Percentiles rank a stretch among this genome's conserved stretches.
phyloP scores from a whole-genome alignment of 2,113 vertebrate species.

The Pachycephala philippinensis region DNA sequence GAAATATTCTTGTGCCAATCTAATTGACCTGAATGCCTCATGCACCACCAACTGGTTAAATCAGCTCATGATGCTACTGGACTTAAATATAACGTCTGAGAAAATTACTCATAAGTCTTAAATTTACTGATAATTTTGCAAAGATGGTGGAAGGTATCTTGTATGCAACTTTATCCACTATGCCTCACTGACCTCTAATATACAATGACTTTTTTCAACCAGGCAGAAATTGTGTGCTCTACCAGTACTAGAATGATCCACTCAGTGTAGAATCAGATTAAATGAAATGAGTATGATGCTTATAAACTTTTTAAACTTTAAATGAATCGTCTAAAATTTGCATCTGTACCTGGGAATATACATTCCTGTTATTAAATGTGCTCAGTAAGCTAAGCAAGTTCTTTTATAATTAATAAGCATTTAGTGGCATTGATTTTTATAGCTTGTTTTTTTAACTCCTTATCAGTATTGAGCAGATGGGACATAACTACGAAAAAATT shows the following conservation, averaged over 20 bases:
- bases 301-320: slow-evolving; percentile 47
- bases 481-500: slow-evolving; percentile 69
- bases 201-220: slow-evolving; percentile 1
- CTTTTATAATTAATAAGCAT: slow-evolving; percentile 76
- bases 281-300: slow-evolving; percentile 26
- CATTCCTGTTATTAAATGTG: slow-evolving; percentile 47
- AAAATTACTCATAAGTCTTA: slow-evolving; percentile 52
- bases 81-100: slow-evolving; percentile 44
- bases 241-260: slow-evolving; percentile 14
- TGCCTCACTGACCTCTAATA: slow-evolving; percentile 55
- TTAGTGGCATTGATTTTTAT: slow-evolving; percentile 74
- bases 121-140: slow-evolving; percentile 56
- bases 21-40: slow-evolving; percentile 18
- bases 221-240: slow-evolving; percentile 47
- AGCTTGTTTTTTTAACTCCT: slow-evolving; percentile 69
- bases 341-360: slow-evolving; percentile 41
- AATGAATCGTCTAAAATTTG: slow-evolving; percentile 52
- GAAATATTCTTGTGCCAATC: background rate
- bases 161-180: slow-evolving; percentile 7
- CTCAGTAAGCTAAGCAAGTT: slow-evolving; percentile 55
- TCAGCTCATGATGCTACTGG: background rate
- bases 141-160: background rate
- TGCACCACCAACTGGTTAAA: slow-evolving; percentile 5
- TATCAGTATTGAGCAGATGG: slow-evolving; percentile 78
- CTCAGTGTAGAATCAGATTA: slow-evolving; percentile 56